phyloP scores from a whole-genome alignment of 2,888 invertebrate species.

The Charanyca ferruginea region DNA sequence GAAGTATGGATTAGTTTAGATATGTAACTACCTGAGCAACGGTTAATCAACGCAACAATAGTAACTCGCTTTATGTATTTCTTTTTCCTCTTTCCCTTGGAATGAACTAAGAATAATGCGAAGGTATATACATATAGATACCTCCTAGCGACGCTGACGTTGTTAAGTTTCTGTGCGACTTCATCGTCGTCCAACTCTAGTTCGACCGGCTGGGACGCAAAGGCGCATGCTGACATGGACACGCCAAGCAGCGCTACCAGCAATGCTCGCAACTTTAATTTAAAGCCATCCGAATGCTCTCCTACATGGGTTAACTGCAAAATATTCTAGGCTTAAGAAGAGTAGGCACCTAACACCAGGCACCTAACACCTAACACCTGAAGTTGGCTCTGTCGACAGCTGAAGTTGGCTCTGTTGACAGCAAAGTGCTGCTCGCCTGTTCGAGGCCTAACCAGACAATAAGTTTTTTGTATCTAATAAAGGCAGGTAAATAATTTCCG shows the following conservation, averaged over 20 bases:
- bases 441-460: too few species aligned
- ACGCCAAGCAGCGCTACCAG: constrained; percentile 85
- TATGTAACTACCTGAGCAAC: not conserved
- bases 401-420: too few species aligned
- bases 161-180: constrained; percentile 83
- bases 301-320: constrained; percentile 63
- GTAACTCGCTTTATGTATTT: not conserved
- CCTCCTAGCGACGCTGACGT: constrained; percentile 87
- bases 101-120: not conserved
- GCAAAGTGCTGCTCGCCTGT: too few species aligned
- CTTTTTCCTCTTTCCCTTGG: too few species aligned
- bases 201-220: constrained; percentile 86
- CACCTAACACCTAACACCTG: too few species aligned
- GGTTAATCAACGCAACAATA: not conserved
- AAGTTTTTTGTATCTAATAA: too few species aligned
- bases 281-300: constrained; percentile 73
- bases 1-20: too few species aligned
- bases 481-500: too few species aligned
- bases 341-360: not conserved
- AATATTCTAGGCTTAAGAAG: not conserved
- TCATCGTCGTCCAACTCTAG: constrained; percentile 86
- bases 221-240: constrained; percentile 87
- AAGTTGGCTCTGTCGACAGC: too few species aligned
- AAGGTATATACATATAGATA: constrained; percentile 51
- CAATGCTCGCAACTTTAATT: constrained; percentile 81